These are phyloP conservation scores for Acromyrmex charruanus DNA, from an alignment of 1,140 invertebrate genomes.

Conservation along the genomic window DNA sequence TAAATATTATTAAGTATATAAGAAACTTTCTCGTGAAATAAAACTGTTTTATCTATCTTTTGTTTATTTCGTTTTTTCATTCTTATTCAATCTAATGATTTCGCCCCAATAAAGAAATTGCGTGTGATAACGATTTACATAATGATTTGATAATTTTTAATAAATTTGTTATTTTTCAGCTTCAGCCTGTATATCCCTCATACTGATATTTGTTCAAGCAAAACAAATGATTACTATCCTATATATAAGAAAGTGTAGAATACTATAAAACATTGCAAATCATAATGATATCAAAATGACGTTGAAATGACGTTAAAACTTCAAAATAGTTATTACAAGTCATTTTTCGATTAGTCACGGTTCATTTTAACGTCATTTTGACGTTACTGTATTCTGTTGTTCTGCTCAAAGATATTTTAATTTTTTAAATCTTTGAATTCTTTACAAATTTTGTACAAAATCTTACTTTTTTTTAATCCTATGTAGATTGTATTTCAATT, in stretches of 20 bases:
- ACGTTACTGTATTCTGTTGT: too few species aligned
- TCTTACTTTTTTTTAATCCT: background rate
- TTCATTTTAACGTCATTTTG: too few species aligned
- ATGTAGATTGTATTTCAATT: background rate
- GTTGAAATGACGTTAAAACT: too few species aligned
- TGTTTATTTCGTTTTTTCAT: background rate
- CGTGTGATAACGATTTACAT: background rate
- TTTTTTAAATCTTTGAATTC: background rate
- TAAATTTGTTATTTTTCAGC: background rate
- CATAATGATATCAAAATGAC: too few species aligned
- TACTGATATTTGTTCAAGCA: background rate
- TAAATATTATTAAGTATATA: background rate
- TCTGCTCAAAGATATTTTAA: background rate
- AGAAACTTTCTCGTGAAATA: background rate
- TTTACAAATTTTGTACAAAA: background rate
- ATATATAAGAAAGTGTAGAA: too few species aligned
- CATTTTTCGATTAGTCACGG: too few species aligned
- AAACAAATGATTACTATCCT: too few species aligned
- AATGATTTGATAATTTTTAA: background rate
- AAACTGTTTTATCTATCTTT: background rate
- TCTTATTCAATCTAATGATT: conserved; percentile 1
- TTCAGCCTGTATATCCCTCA: background rate
- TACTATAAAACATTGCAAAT: too few species aligned
- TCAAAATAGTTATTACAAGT: too few species aligned
- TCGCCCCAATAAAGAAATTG: background rate